These are phyloP conservation scores for Aptenodytes patagonicus DNA, from an alignment of 2,113 vertebrate species.

Conservation along the genomic window DNA sequence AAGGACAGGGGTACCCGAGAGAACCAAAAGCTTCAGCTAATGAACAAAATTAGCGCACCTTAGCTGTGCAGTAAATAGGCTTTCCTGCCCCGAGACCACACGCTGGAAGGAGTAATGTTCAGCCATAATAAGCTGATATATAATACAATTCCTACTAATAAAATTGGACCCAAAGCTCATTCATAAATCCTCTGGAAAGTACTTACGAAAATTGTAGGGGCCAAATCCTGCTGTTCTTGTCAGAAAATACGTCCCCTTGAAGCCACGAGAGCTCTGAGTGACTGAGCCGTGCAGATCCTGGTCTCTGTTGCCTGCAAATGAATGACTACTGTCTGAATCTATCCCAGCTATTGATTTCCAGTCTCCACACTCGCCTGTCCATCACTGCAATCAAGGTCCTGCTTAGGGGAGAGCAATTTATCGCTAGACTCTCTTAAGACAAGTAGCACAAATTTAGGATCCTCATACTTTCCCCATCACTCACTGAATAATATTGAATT, in stretches of 20 bases:
- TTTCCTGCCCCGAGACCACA: not conserved
- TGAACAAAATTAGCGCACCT: not conserved
- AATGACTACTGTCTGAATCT: not conserved
- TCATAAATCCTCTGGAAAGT: not conserved
- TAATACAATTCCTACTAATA: not conserved
- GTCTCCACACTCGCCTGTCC: conserved; percentile 4
- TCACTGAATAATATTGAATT: not conserved
- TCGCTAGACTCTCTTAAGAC: not conserved
- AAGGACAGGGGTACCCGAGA: not conserved
- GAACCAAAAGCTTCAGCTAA: not conserved
- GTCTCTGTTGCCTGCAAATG: not conserved
- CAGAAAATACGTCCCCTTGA: not conserved
- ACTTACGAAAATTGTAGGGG: not conserved
- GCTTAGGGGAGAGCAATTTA: not conserved
- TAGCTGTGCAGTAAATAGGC: not conserved
- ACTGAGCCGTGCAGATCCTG: not conserved
- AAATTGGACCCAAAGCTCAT: not conserved
- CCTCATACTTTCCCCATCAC: not conserved
- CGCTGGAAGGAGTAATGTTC: not conserved
- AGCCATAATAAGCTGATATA: not conserved
- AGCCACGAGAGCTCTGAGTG: not conserved
- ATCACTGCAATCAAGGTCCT: conserved; percentile 1
- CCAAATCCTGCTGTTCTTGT: not conserved
- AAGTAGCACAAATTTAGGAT: not conserved
- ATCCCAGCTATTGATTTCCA: conserved; percentile 32